These are phyloP conservation scores for Prosapia bicincta DNA, from an alignment of 2,888 invertebrate genomes.

Conservation along the genomic window DNA sequence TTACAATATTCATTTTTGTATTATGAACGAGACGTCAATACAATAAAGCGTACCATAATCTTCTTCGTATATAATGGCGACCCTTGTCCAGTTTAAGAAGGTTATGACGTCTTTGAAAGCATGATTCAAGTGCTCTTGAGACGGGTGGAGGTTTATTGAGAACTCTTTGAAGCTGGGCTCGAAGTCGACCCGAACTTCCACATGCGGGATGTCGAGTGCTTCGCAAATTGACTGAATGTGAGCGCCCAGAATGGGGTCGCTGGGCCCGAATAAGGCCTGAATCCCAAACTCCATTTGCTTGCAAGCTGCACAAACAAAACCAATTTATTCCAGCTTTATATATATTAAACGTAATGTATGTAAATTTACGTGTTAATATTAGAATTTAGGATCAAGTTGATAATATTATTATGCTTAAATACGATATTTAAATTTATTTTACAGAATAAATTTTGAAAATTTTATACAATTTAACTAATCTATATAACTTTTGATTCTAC, in stretches of 20 bases:
- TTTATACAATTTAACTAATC: no score
- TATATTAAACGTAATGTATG: no score
- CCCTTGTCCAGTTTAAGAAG: constrained; percentile 88
- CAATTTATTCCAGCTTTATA: no score
- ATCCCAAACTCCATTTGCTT: constrained; percentile 79
- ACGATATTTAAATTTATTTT: no score
- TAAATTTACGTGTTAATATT: no score
- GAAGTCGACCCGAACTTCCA: constrained; percentile 70
- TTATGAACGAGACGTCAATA: no score
- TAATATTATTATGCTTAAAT: no score
- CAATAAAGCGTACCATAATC: constrained; percentile 85
- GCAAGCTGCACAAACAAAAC: constrained; percentile 73
- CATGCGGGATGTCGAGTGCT: constrained; percentile 84
- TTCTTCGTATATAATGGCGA: constrained; percentile 91
- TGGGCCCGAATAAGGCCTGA: constrained; percentile 83
- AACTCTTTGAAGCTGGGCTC: constrained; percentile 64
- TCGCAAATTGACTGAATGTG: constrained; percentile 88
- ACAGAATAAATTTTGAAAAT: no score
- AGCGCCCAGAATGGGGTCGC: constrained; percentile 74
- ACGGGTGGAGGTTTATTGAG: constrained; percentile 86
- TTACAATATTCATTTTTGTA: no score
- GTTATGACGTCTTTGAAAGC: constrained; percentile 83
- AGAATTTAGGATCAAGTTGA: no score
- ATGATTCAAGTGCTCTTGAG: constrained; percentile 73
- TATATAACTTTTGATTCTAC: no score